Conservation (phyloP, 64 coral and sea anemone species). For the Platygyra sinensis region DNA sequence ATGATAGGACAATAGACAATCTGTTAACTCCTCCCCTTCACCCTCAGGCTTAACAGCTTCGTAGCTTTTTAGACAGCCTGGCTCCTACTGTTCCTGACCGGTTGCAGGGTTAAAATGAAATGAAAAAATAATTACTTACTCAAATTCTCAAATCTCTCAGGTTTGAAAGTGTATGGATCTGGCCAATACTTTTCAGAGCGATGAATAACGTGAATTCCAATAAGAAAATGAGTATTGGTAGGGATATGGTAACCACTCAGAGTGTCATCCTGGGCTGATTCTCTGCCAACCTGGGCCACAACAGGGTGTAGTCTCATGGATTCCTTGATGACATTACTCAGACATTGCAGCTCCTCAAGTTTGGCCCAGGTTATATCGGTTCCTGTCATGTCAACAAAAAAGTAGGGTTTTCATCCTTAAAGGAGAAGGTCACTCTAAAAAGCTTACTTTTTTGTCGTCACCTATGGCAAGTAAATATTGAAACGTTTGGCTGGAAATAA, state of each 20-base stretch:
- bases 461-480: no score
- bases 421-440: no score
- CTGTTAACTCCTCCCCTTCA: no score
- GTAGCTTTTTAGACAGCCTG: no score
- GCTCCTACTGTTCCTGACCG: no score
- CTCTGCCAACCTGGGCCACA: neutral
- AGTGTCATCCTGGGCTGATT: neutral
- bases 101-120: neutral
- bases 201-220: neutral
- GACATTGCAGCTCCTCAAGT: neutral
- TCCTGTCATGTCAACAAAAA: neutral
- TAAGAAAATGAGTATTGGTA: neutral
- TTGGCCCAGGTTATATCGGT: neutral
- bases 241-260: neutral
- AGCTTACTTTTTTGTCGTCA: no score
- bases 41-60: no score
- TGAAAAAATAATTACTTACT: neutral
- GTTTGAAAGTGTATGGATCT: neutral
- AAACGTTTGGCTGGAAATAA: no score
- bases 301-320: neutral
- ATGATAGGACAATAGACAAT: no score
- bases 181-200: neutral
- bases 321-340: neutral
- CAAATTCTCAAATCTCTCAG: neutral
- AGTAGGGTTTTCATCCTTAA: no score